Evolutionary conservation across 2,113 vertebrate genomes (phyloP), one percentile per base, ranked within the genome.

Genomic region (Rhinoderma darwinii): DNA sequence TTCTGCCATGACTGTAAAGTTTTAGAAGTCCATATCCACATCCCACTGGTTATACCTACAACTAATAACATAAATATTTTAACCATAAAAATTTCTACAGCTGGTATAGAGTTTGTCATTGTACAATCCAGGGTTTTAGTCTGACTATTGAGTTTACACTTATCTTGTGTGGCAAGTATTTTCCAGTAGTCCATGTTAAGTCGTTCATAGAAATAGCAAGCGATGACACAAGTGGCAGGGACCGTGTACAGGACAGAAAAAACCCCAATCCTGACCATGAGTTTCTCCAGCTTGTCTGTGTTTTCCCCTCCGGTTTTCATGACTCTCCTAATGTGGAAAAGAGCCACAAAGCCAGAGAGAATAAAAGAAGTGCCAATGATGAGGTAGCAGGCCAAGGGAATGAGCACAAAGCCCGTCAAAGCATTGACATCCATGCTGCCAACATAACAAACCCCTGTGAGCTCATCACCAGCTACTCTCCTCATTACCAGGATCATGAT

Each of bases 21-120:
- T 93, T 99, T 99, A 86, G 97, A 97, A 41, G 98, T 99, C 98
- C 98, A 99, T 92, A 99, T 96, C 98, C 98, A 99, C 95, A 99
- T 96, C 44, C 98, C 97, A 15, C 98, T 99, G 25, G 98, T 99
- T 91, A 99, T 98, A 81, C 98, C 98, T 91, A 99, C 98, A 74
- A 99, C 96, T 89, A 99, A 84, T 43, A 98, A 91, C 98, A 99
- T 99, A 90, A 98, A 98, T 63, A 98, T 95, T 92, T 99, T 99
- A 59, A 99, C 96, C 97, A 99, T 96, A 91, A 99, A 99, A 89
- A 99, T 96, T 92, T 99, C 98, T 82, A 99, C 95, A 0, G 97
- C 97, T 0, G 98, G 98, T 82, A 99, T 96, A 41, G 98, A 99
- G 43, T 93, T 89, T 86, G 93, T 95, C 97, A 99, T 96, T 44